Conservation (phyloP, 2,888 invertebrate species). For the Troides oblongomaculatus region DNA sequence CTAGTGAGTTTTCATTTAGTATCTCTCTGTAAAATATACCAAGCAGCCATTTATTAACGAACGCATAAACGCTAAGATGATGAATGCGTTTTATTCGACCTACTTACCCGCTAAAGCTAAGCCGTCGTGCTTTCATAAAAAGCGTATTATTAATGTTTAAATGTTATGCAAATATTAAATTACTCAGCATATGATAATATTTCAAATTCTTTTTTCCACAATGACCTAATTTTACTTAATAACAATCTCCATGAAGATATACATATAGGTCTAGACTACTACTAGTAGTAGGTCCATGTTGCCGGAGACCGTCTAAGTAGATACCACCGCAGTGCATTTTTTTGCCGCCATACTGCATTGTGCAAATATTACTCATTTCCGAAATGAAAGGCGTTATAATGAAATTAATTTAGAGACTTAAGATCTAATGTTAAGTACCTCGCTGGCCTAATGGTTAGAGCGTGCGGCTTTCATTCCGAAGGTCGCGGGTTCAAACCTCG, state of each 20-base stretch:
- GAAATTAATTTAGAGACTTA: too few species aligned
- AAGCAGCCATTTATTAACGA: slow-evolving; percentile 21
- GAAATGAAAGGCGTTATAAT: too few species aligned
- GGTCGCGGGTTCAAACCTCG: too few species aligned
- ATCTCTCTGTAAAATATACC: slow-evolving; percentile 5
- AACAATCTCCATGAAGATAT: neutral
- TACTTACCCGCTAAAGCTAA: slow-evolving; percentile 19
- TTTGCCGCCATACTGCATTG: too few species aligned
- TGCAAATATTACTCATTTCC: too few species aligned
- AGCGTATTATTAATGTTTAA: slow-evolving; percentile 12
- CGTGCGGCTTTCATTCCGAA: too few species aligned
- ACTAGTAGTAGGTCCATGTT: too few species aligned
- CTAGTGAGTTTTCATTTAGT: neutral
- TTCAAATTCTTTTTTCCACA: neutral
- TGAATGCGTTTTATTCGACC: slow-evolving; percentile 21
- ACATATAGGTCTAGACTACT: neutral
- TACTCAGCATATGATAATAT: neutral
- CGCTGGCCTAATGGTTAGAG: too few species aligned
- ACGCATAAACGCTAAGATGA: slow-evolving; percentile 20
- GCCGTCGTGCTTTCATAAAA: slow-evolving; percentile 18
- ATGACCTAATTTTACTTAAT: neutral
- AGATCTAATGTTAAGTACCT: too few species aligned
- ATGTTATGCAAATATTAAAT: slow-evolving; percentile 12
- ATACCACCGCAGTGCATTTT: too few species aligned
- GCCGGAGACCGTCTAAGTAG: too few species aligned